Conservation (phyloP, 2,888 invertebrate genomes). For the Gortyna flavago region DNA sequence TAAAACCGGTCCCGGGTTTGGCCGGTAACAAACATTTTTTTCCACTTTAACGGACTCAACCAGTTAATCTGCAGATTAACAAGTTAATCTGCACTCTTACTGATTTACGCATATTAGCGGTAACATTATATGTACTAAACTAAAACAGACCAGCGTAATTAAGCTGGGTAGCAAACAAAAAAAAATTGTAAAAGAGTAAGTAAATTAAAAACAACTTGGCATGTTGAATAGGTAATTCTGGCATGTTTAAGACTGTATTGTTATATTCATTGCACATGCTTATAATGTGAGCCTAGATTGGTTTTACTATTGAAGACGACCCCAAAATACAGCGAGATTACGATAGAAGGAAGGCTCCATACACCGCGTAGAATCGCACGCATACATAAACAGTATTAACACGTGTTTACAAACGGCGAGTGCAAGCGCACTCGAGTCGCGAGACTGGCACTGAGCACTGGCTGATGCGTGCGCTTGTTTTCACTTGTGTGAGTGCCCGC, state of each 20-base stretch:
- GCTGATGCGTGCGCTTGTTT: background rate
- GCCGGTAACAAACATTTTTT: no score
- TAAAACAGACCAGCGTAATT: background rate
- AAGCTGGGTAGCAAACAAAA: background rate
- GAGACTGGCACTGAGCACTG: background rate
- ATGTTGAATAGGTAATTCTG: background rate
- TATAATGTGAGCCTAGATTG: no score
- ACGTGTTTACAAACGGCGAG: conserved; percentile 8
- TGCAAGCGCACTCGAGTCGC: conserved; percentile 10
- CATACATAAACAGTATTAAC: background rate
- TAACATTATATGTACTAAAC: no score
- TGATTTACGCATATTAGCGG: no score
- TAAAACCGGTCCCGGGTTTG: no score
- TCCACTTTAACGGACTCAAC: no score
- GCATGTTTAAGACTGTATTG: background rate
- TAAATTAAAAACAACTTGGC: background rate
- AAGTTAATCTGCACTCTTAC: no score
- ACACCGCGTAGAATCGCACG: background rate
- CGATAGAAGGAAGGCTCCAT: no score
- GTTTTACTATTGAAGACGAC: background rate
- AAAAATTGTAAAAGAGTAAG: background rate
- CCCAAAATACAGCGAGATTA: background rate
- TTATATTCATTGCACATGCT: background rate
- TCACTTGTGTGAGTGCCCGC: background rate
- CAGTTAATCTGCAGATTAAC: no score